A percentile compares a stretch with the other conserved stretches of the same genome.
phyloP scores from a whole-genome alignment of 2,888 invertebrate species.

The Pristionchus arcanus region DNA sequence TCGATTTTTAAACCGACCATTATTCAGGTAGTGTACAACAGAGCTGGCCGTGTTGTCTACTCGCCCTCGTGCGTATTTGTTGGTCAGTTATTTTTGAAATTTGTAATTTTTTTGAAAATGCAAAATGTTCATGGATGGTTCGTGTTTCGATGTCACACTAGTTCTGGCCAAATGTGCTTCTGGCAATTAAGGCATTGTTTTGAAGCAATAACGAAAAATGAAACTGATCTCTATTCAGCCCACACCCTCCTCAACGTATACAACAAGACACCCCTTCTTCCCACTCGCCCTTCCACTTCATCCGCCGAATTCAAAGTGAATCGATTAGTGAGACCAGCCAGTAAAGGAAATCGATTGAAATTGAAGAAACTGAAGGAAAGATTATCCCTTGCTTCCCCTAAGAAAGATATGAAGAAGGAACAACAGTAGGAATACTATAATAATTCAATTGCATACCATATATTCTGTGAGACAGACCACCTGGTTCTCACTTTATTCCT shows the following conservation, averaged over 20 bases:
- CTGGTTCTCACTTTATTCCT: neutral
- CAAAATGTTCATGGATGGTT: neutral
- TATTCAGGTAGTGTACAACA: conserved; percentile 37
- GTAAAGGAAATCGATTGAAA: conserved; percentile 47
- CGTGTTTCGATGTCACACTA: neutral
- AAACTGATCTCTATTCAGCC: conserved; percentile 53
- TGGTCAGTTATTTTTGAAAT: conserved; percentile 4
- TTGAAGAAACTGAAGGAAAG: conserved; percentile 48
- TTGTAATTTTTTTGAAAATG: neutral
- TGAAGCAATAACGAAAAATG: no score
- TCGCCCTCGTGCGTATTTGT: conserved; percentile 43
- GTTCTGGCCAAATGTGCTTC: neutral
- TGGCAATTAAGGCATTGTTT: neutral
- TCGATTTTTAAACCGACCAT: neutral
- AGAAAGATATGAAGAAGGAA: conserved; percentile 46
- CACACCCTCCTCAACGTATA: conserved; percentile 60
- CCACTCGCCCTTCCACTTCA: conserved; percentile 10
- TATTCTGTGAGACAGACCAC: neutral
- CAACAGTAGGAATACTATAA: neutral
- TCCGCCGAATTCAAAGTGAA: conserved; percentile 44
- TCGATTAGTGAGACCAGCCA: conserved; percentile 45
- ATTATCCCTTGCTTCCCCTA: neutral
- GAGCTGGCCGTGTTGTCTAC: conserved; percentile 40
- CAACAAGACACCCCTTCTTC: conserved; percentile 57
- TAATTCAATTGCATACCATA: conserved; percentile 10